Evolutionary conservation across 2,797 vertebrate species (phyloP).

Genomic region (Microhierax caerulescens): DNA sequence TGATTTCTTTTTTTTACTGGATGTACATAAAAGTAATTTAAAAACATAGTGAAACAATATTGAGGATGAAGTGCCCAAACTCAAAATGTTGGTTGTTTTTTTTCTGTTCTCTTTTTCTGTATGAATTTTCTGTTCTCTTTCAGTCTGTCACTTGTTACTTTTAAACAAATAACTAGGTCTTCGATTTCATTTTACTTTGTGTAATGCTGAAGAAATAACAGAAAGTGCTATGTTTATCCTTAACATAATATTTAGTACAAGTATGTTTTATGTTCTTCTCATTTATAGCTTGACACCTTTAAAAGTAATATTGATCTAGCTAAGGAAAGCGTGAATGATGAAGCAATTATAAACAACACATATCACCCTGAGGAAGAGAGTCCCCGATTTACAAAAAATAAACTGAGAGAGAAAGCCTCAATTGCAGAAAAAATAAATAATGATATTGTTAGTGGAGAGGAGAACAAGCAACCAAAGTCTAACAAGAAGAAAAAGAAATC

Average conservation of each 20-base stretch:
- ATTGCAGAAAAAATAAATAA: conserved; percentile 79
- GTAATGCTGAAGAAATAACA: not conserved
- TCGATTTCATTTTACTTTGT: not conserved
- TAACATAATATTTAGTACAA: not conserved
- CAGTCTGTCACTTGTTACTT: not conserved
- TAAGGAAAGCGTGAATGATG: conserved; percentile 80
- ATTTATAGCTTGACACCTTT: conserved; percentile 83
- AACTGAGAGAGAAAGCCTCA: conserved; percentile 74
- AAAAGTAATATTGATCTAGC: conserved; percentile 81
- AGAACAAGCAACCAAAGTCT: conserved; percentile 56
- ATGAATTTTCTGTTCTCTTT: not conserved
- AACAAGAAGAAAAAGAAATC: conserved; percentile 81
- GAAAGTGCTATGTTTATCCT: not conserved
- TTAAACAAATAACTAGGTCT: not conserved
- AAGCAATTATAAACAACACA: conserved; percentile 78
- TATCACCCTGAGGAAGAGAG: conserved; percentile 79
- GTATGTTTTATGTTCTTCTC: conserved; percentile 45
- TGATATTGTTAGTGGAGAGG: conserved; percentile 70
- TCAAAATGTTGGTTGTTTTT: not conserved
- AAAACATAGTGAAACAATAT: not conserved
- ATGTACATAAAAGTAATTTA: not conserved
- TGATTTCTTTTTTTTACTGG: not conserved
- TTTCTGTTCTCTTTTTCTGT: not conserved
- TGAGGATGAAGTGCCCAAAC: not conserved
- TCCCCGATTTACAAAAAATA: conserved; percentile 82